Percentiles rank a stretch among this genome's conserved stretches.
These are phyloP conservation scores for Rhopalosiphum maidis DNA, from an alignment of 1,140 invertebrate species.

Conservation along the genomic window DNA sequence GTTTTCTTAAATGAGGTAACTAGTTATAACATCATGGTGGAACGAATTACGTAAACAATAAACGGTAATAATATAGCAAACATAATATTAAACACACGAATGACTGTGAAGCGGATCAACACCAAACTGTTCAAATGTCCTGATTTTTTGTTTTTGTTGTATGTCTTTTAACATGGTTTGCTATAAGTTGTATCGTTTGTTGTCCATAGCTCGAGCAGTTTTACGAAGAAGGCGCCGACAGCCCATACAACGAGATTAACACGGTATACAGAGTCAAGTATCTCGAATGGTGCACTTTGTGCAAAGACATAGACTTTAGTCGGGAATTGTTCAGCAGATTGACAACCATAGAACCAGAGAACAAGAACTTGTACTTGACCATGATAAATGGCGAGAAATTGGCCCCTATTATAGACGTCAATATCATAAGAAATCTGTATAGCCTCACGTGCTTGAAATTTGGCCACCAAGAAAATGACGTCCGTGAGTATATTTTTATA, in stretches of 20 bases:
- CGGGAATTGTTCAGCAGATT: not conserved
- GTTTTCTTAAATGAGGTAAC: too few relatives aligned
- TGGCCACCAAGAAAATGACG: not conserved
- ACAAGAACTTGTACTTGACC: not conserved
- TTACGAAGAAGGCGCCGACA: not conserved
- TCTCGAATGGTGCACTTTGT: not conserved
- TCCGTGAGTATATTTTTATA: not conserved
- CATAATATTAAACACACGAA: too few relatives aligned
- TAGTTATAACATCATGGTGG: too few relatives aligned
- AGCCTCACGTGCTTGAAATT: not conserved
- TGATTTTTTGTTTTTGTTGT: too few relatives aligned
- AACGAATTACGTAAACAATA: too few relatives aligned
- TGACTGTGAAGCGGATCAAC: not conserved
- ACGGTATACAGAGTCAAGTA: not conserved
- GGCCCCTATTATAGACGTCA: not conserved
- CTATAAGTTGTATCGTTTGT: not conserved
- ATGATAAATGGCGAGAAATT: not conserved
- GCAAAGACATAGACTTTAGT: not conserved
- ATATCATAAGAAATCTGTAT: not conserved
- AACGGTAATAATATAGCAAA: too few relatives aligned
- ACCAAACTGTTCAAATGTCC: not conserved
- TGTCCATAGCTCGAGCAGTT: not conserved
- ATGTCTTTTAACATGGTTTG: not conserved
- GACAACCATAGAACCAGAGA: not conserved
- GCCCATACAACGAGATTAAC: not conserved